These are phyloP conservation scores for Sebastes cheni DNA, from an alignment of 2,797 vertebrate genomes.

Conservation along the genomic window DNA sequence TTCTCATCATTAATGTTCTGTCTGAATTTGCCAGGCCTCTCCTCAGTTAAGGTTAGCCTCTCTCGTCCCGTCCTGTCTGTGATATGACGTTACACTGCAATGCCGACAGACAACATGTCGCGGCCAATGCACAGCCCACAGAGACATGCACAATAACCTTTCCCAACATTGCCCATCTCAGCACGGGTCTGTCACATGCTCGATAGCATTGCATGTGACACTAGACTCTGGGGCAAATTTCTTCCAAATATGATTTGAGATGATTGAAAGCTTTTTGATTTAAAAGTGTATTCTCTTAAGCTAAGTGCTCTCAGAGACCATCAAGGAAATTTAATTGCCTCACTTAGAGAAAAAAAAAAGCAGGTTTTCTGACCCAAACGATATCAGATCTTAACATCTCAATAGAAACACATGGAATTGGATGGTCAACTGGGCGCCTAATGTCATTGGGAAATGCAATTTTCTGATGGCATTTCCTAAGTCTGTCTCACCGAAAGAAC, in stretches of 20 bases:
- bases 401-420: constrained; percentile 97
- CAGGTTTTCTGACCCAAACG: constrained; percentile 96
- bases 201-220: constrained; percentile 91
- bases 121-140: constrained; percentile 85
- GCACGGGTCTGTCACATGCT: constrained; percentile 90
- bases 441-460: constrained; percentile 99
- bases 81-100: constrained; percentile 74
- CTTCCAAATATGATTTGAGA: constrained; percentile 97
- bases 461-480: constrained; percentile 97
- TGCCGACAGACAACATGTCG: constrained; percentile 88
- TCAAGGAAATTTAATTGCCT: constrained; percentile 99
- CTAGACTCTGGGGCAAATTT: constrained; percentile 88
- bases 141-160: constrained; percentile 91
- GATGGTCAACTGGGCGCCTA: constrained; percentile 94
- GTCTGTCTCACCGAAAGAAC: constrained; percentile 91
- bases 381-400: constrained; percentile 99
- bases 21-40: constrained; percentile 31
- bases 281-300: constrained; percentile 99
- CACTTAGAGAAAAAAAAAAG: constrained; percentile 87
- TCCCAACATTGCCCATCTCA: constrained; percentile 89
- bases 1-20: constrained; percentile 12
- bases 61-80: constrained; percentile 37
- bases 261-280: constrained; percentile 99
- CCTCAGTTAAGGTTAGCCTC: constrained; percentile 30
- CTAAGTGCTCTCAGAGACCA: constrained; percentile 99